Evolutionary conservation across 2,888 invertebrate genomes (phyloP), one percentile per base, ranked within the genome.

Genomic region (Callosobruchus maculatus): DNA sequence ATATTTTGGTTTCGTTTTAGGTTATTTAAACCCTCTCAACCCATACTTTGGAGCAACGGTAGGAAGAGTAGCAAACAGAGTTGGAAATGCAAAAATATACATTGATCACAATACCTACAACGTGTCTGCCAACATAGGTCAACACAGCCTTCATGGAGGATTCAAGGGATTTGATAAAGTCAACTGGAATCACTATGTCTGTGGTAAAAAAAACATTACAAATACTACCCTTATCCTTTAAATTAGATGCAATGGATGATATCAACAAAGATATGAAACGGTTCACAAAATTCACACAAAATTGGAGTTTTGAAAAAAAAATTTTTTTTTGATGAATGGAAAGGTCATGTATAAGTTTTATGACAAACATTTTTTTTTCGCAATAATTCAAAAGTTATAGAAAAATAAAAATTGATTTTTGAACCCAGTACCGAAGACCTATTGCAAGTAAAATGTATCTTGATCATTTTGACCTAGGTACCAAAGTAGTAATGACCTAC

Each of bases 41-140:
- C 94, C 94, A 0, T 97, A 97, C 84, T 95, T 97, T 83, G 98
- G 98, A 4, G 93, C 94, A 0, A 93, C 95, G 0, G 90, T 97
- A 74, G 98, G 98, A 0, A 90, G 97, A 71, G 94, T 95, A 22
- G 95, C 95, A 0, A 97, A 97, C 87, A 89, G 94, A 70, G 93
- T 97, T 76, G 91, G 89, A 0, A 91, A 92, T 22, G 96, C 92
- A 0, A 89, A 89, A 75, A 94, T 97, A 84, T 85, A 85, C 1
- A 88, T 97, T 0, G 91, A 92, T 71, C 94, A 92, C 0, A 87
- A 90, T 72, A 88, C 89, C 71, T 93, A 94, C 83, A 88, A 92
- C 80, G 88, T 97, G n/a, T 90, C 91, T 0, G 90, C 90, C 68
- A 98, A 98, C 85, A 88, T 90, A 73, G 90, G 90, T 7, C 90